These are phyloP conservation scores for Spatula clypeata DNA, from an alignment of 2,797 vertebrate genomes.

Conservation along the genomic window DNA sequence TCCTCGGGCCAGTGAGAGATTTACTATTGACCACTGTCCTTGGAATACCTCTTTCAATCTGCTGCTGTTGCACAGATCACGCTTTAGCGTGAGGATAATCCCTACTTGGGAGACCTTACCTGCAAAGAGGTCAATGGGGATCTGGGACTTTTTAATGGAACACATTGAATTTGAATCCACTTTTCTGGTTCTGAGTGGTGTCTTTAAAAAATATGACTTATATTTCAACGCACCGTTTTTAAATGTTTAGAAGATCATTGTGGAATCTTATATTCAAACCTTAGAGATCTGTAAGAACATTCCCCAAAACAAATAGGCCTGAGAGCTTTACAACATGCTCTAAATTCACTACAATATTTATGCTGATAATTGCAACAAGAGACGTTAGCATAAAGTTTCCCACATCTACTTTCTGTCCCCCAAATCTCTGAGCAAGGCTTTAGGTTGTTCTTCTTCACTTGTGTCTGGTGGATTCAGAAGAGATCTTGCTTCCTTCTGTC, in stretches of 20 bases:
- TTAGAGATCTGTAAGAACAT: background rate
- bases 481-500: background rate
- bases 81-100: background rate
- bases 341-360: background rate
- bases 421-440: background rate
- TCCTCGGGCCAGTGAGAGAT: background rate
- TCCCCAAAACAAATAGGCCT: background rate
- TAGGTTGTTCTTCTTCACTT: background rate
- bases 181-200: background rate
- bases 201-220: background rate
- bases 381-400: background rate
- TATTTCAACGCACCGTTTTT: background rate
- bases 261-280: background rate
- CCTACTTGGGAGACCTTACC: background rate
- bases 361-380: background rate
- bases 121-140: background rate
- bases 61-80: background rate
- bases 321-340: background rate
- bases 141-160: accelerated
- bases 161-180: background rate
- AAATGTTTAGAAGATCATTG: background rate
- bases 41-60: background rate
- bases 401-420: background rate
- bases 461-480: background rate
- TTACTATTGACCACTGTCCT: background rate